These are phyloP conservation scores for Julus scanicus DNA, from an alignment of 2,888 invertebrate genomes.

Conservation along the genomic window DNA sequence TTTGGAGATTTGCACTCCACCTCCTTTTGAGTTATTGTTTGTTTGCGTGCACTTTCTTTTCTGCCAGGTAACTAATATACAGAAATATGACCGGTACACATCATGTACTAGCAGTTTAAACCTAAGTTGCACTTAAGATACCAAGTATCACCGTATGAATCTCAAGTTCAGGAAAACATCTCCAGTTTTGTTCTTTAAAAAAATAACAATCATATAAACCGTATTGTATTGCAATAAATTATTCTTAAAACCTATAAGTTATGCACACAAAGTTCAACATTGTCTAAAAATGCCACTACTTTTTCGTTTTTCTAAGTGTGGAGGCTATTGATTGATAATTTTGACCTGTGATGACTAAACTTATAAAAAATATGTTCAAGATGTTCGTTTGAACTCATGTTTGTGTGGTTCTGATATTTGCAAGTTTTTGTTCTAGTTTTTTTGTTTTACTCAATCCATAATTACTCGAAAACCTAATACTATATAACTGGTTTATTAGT, in stretches of 20 bases:
- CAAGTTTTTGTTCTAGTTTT: background rate
- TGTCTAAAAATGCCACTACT: background rate
- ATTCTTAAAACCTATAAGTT: too few relatives aligned
- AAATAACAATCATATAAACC: background rate
- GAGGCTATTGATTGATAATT: background rate
- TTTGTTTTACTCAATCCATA: background rate
- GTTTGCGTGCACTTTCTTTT: conserved; percentile 29
- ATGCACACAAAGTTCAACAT: too few relatives aligned
- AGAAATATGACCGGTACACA: background rate
- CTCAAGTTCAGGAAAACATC: background rate
- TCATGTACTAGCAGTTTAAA: background rate
- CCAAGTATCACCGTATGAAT: background rate
- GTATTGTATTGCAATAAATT: too few relatives aligned
- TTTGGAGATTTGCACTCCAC: conserved; percentile 23
- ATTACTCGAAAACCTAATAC: background rate
- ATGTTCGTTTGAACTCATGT: background rate
- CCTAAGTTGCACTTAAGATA: background rate
- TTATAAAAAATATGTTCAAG: background rate
- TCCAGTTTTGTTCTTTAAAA: background rate
- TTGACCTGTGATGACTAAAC: background rate
- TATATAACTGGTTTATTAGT: background rate
- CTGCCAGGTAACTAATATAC: conserved; percentile 30
- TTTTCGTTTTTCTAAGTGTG: too few relatives aligned
- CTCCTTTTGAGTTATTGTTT: conserved; percentile 39
- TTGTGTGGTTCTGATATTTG: background rate